Conservation (phyloP, 2,888 invertebrate genomes). For the Drosophila crucigera region DNA sequence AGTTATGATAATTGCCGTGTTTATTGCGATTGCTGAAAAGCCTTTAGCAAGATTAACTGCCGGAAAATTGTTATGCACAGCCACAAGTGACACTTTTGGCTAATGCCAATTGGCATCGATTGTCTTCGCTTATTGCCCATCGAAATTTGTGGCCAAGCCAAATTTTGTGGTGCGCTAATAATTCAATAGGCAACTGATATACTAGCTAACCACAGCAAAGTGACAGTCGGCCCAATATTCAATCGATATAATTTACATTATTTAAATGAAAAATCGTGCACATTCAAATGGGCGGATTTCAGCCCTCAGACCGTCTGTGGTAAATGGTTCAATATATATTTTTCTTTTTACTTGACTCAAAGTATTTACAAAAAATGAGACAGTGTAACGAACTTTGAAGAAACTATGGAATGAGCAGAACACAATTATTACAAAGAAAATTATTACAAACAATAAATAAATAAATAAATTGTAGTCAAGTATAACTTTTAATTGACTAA, state of each 20-base stretch:
- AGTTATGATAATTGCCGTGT: constrained; percentile 81
- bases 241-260: constrained; percentile 51
- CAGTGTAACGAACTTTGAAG: neutral
- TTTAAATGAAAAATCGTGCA: constrained; percentile 34
- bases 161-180: constrained; percentile 17
- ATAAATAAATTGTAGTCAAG: neutral
- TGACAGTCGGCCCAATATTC: neutral
- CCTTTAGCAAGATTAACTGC: constrained; percentile 76
- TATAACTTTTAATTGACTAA: neutral
- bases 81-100: constrained; percentile 56
- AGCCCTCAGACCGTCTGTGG: neutral
- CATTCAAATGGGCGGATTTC: constrained; percentile 17
- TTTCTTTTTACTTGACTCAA: neutral
- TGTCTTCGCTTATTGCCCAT: constrained; percentile 17
- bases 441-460: neutral
- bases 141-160: constrained; percentile 32
- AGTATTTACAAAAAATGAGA: constrained; percentile 11
- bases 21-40: constrained; percentile 76
- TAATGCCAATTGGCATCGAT: constrained; percentile 46
- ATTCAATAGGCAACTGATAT: constrained; percentile 30
- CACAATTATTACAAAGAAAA: neutral
- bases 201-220: constrained; percentile 6
- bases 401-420: neutral
- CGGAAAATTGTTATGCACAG: constrained; percentile 71
- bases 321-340: constrained; percentile 8